Evolutionary conservation across 2,797 vertebrate genomes (phyloP), one percentile per base, ranked within the genome.

Genomic region (Pangasius djambal): DNA sequence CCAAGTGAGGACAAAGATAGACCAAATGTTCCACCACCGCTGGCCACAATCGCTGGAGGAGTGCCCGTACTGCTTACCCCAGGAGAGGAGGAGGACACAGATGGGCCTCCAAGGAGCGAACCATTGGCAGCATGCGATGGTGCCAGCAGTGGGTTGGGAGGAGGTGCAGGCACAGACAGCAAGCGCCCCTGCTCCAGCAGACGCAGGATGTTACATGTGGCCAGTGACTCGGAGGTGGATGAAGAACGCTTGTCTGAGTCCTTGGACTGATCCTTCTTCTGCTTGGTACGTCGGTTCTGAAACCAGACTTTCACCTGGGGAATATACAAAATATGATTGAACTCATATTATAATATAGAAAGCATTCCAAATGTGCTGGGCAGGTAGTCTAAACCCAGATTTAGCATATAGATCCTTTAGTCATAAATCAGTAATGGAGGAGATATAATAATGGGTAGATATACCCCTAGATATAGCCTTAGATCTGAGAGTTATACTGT

Each of bases 241-340:
- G 96, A 94, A 1, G 96, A 95, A 50, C 96, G 97, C 88, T 98
- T 98, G 94, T 98, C 98, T 0, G 96, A 96, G 92, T 99, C 98
- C 94, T 97, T 96, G 94, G 97, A 98, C 94, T 98, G 98, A 95
- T 99, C 98, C 92, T 99, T 99, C 95, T 99, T 99, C 96, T 98
- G 98, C 91, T 99, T 99, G 92, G 98, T 99, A 90, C 98, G 97
- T 5, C 98, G 97, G 93, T 99, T 99, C 94, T 99, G 98, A 95
- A 99, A 99, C 98, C 98, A 99, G 83, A 99, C 98, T 92, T 99
- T 99, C 63, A 99, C 98, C 98, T 99, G 95, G 1, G 79, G 50
- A 85, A 86, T 18, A 31, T 69, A 31, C 12, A 86, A 67, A 65
- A 74, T 40, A 16, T 25, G 44, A 88, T 52, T 2, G 0, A 83